Evolutionary conservation across 2,797 vertebrate species (phyloP).

Genomic region (Champsocephalus gunnari): DNA sequence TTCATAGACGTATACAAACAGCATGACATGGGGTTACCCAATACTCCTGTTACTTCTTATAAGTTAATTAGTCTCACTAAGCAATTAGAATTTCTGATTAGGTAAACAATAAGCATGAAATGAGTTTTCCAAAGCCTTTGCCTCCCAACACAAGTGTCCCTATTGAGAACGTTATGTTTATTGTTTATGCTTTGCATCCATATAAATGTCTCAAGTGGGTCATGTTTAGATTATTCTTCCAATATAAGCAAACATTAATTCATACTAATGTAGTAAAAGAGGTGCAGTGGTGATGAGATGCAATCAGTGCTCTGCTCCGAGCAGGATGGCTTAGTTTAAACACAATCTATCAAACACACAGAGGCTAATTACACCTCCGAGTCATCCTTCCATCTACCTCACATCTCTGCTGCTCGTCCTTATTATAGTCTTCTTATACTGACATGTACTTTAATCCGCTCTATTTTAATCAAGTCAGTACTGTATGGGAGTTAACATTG

Average conservation of each 20-base stretch:
- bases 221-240: slow-evolving; percentile 38
- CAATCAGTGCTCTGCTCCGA: slow-evolving; percentile 29
- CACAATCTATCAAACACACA: slow-evolving; percentile 5
- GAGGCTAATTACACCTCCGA: slow-evolving; percentile 39
- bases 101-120: slow-evolving; percentile 72
- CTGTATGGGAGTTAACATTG: no score
- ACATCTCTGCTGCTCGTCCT: slow-evolving; percentile 1
- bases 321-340: slow-evolving; percentile 35
- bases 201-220: slow-evolving; percentile 41
- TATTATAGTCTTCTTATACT: not conserved
- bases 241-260: slow-evolving; percentile 34
- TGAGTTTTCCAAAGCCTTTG: slow-evolving; percentile 61
- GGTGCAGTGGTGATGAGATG: slow-evolving; percentile 25
- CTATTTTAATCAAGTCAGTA: not conserved
- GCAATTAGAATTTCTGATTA: slow-evolving; percentile 70
- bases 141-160: slow-evolving; percentile 51
- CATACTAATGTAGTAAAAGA: slow-evolving; percentile 25
- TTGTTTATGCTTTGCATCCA: slow-evolving; percentile 49
- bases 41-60: slow-evolving; percentile 49
- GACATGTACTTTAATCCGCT: not conserved
- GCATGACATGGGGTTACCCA: slow-evolving; percentile 50
- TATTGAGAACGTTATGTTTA: not conserved
- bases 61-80: slow-evolving; percentile 61
- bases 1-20: slow-evolving; percentile 66
- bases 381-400: slow-evolving; percentile 13